A percentile compares a stretch with the other conserved stretches of the same genome.
Evolutionary conservation across 2,113 vertebrate genomes (phyloP).

Genomic region (Indicator maculatus): DNA sequence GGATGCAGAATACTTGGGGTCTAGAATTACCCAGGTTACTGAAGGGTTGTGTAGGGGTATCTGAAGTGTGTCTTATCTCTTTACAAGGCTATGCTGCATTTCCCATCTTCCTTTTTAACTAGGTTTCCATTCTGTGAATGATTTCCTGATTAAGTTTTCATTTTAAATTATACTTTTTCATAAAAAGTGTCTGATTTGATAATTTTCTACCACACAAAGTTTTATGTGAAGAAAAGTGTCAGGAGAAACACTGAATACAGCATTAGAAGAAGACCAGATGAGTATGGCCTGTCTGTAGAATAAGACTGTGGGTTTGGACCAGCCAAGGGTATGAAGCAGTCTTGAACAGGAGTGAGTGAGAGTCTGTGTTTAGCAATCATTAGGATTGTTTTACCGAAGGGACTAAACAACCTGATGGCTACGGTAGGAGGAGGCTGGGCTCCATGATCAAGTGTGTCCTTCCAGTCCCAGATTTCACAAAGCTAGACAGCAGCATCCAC

Average conservation of each 20-base stretch:
- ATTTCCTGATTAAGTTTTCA: neutral
- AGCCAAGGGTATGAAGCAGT: neutral
- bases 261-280: neutral
- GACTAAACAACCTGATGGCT: neutral
- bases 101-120: neutral
- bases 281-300: neutral
- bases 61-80: neutral
- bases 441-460: neutral
- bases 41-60: neutral
- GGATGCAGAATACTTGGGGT: neutral
- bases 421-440: neutral
- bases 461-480: neutral
- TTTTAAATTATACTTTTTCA: neutral
- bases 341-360: neutral
- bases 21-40: neutral
- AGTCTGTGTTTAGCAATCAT: neutral
- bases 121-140: neutral
- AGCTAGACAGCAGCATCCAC: neutral
- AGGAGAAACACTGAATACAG: neutral
- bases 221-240: neutral
- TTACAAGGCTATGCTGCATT: neutral
- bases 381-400: neutral
- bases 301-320: neutral
- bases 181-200: neutral
- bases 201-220: neutral